Base-by-base conservation (phyloP, 1,140 invertebrate genomes). In the Anoplolepis gracilipes region DNA sequence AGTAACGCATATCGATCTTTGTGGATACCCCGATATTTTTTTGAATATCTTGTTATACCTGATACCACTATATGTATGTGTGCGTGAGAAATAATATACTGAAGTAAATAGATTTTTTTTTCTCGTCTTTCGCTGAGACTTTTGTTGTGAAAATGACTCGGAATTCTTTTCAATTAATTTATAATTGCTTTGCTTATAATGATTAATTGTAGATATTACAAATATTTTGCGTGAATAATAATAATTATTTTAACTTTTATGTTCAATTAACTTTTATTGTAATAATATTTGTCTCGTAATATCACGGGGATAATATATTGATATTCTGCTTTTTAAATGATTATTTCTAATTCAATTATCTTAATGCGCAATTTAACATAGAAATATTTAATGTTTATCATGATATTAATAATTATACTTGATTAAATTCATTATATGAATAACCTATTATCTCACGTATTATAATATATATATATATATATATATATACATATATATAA, bases 1-100 rank as follows among this genome's bases (percentile, higher is more conserved):
- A 13, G 8, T 28, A 10, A 62, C 8, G 33, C 6, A 42, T 76
- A 30, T 76, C 22, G 55, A 76, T 76, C n/a, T 76, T 59, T 22
- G 22, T 59, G 5, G 16, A 76, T 22, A n/a, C 10, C 6, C 3
- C 2, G 16, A 13, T 53, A 33, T 70, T 49, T n/a, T n/a, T n/a
- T n/a, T 30, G 61, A 57, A 57, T 59, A 59, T 22, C 13, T 46
- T 13, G 42, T 16, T 19, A 67, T 30, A 25, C 53, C 10, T 22
- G 33, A 25, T 7, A 22, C n/a, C 11, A 57, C 3, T 73, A 10
- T 57, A 36, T 28, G 4, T 19, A 33, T 25, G 30, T 22, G 33
- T 13, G 33, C 25, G 8, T 13, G 22, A 36, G 8, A 57, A n/a
- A 57, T n/a, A 57, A 75, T 5, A 39, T 11, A 4, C 13, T 57